Conservation (phyloP, 2,888 invertebrate genomes). For the Drosophila vallismaia region DNA sequence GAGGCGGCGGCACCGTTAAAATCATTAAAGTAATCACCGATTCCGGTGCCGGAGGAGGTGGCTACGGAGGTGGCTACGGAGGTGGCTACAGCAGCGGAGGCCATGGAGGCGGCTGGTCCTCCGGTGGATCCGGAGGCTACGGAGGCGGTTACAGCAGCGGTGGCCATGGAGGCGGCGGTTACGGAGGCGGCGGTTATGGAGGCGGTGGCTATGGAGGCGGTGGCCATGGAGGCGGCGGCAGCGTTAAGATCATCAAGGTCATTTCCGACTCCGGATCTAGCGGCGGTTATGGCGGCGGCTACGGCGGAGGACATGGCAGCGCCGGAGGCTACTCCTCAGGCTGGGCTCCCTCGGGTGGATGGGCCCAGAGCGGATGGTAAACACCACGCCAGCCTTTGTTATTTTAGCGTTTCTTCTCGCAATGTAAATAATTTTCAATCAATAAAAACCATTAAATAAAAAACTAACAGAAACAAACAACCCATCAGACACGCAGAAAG, state of each 20-base stretch:
- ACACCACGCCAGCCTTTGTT: background rate
- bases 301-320: conserved; percentile 25
- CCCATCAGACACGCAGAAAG: no score
- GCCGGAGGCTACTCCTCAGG: conserved; percentile 39
- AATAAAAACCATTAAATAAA: conserved; percentile 9
- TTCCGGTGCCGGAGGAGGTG: background rate
- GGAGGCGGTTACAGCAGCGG: conserved; percentile 33
- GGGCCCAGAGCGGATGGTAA: conserved; percentile 64
- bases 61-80: conserved; percentile 16
- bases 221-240: conserved; percentile 30
- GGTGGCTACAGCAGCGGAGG: conserved; percentile 13
- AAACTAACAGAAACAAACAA: background rate
- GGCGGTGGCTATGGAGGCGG: conserved; percentile 24
- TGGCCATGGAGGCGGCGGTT: conserved; percentile 17
- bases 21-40: conserved; percentile 6
- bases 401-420: conserved; percentile 3
- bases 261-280: conserved; percentile 44
- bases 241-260: conserved; percentile 42
- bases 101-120: conserved; percentile 3
- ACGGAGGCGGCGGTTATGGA: conserved; percentile 46
- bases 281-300: conserved; percentile 25
- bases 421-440: conserved; percentile 20
- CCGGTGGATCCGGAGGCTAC: conserved; percentile 30
- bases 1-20: conserved; percentile 12
- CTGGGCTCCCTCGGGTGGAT: conserved; percentile 64